Base-by-base conservation (phyloP, 1,140 invertebrate genomes). In the Orius insidiosus region DNA sequence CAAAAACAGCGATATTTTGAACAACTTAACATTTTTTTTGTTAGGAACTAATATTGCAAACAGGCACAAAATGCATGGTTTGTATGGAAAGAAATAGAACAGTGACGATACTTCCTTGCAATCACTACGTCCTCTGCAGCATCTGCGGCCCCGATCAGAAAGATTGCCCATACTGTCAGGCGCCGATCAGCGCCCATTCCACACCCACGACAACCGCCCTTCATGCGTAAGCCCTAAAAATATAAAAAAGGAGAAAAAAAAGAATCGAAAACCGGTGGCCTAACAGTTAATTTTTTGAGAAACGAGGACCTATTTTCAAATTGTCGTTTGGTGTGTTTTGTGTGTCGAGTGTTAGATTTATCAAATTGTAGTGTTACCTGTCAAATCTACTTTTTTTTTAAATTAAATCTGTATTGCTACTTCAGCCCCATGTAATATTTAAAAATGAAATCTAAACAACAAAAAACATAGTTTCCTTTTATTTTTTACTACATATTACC, bases 161-260 rank as follows among this genome's bases (percentile, higher is more conserved):
- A 55, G 80, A 85, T 66, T 89, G 85, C 64, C 85, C 86, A 18
- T 85, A 87, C 68, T 92, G 86, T 73, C 80, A 84, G 67, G 79
- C 78, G 56, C 77, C 78, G 46, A 74, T 82, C 53, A 73, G 80
- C 53, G 55, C 57, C 15, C 57, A 57, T 41, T 49, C 55, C 5
- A 46, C 35, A 10, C 36, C 47, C 13, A 34, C 52, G 3, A 48
- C 46, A 11, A 43, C 42, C n/a, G 32, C 46, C 14, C 42, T 49
- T 13, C 49, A 46, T 31, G 35, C n/a, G 11, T 46, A 14, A 46
- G 13, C 31, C 31, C n/a, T n/a, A n/a, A n/a, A n/a, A n/a, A n/a
- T n/a, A n/a, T n/a, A n/a, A n/a, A n/a, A n/a, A n/a, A n/a, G n/a
- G n/a, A 18, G 13, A n/a, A 14, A 36, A 36, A 11, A 14, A 36